Evolutionary conservation across 2,888 invertebrate species (phyloP), one percentile per base, ranked within the genome.

Genomic region (Eueremaeus valkanovi): DNA sequence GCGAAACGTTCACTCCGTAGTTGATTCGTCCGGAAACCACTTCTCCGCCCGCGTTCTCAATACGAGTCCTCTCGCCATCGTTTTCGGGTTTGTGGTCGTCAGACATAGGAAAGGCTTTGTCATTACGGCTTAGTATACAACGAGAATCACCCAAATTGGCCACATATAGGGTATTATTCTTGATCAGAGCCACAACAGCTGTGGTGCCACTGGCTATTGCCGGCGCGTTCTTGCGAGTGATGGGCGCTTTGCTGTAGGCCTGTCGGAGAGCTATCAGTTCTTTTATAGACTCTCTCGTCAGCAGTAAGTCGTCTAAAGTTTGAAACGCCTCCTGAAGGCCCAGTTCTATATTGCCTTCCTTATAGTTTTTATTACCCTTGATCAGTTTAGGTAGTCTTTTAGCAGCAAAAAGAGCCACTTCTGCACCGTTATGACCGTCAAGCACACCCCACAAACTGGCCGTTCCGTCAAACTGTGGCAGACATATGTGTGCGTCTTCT

Each of bases 81-180:
- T 97, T 96, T 83, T 98, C 96, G 0, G 99, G 99, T 83, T 99
- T 99, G 85, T 99, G 99, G 85, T 99, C 99, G 78, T 92, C 85
- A 75, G 93, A 95, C 89, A 98, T 90, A 80, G 98, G 97, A 36
- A 96, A 84, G 0, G 96, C 95, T 83, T 89, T 87, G 27, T 92
- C 93, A 80, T 88, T 88, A 78, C 93, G 88, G 80, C 89, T 90
- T 75, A 93, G 87, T 18, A 93, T 90, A 83, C 87, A 86, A 0
- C 87, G 89, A 0, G 97, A 97, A 84, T 99, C 99, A 0, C 99
- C 99, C 5, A 96, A 95, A 84, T 99, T 99, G 3, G 97, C 98
- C 0, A 98, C 97, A 82, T 88, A 93, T 51, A 98, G 84, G 80
- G 92, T 88, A 68, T 88, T 88, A 13, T 83, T 89, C 88, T 84